These are phyloP conservation scores for Nymphicus hollandicus DNA, from an alignment of 2,113 vertebrate genomes.

Conservation along the genomic window DNA sequence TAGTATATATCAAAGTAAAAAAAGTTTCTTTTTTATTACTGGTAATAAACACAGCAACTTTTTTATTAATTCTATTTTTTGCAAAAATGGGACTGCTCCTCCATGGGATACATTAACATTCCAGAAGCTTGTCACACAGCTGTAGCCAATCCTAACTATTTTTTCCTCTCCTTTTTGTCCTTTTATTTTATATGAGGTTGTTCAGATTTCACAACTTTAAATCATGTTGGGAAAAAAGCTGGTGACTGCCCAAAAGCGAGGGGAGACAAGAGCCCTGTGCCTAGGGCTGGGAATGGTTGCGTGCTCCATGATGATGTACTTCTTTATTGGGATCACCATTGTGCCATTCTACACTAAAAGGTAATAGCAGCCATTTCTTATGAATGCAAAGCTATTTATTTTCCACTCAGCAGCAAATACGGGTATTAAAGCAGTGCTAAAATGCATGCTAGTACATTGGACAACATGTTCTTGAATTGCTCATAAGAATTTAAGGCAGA, in stretches of 20 bases:
- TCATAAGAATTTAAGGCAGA: background rate
- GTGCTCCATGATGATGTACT: slow-evolving; percentile 75
- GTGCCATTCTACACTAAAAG: slow-evolving; percentile 75
- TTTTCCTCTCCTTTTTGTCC: background rate
- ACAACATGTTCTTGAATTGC: background rate
- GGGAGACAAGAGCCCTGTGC: slow-evolving; percentile 77
- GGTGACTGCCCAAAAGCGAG: slow-evolving; percentile 78
- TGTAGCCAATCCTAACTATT: background rate
- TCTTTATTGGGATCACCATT: slow-evolving; percentile 73
- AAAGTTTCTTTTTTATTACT: background rate
- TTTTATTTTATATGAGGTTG: background rate
- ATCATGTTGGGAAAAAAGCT: slow-evolving; percentile 75
- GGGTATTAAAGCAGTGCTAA: background rate
- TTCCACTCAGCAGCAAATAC: background rate
- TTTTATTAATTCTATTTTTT: background rate
- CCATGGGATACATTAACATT: rapidly evolving
- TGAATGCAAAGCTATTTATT: background rate
- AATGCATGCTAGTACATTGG: background rate
- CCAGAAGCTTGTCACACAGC: background rate
- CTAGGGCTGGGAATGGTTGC: slow-evolving; percentile 76
- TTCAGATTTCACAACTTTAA: background rate
- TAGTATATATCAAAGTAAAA: background rate
- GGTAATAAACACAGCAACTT: background rate
- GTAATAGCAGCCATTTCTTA: slow-evolving; percentile 32
- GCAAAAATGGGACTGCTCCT: background rate